Evolutionary conservation across 2,888 invertebrate genomes (phyloP), one percentile per base, ranked within the genome.

Genomic region (Diplolepis rosae): DNA sequence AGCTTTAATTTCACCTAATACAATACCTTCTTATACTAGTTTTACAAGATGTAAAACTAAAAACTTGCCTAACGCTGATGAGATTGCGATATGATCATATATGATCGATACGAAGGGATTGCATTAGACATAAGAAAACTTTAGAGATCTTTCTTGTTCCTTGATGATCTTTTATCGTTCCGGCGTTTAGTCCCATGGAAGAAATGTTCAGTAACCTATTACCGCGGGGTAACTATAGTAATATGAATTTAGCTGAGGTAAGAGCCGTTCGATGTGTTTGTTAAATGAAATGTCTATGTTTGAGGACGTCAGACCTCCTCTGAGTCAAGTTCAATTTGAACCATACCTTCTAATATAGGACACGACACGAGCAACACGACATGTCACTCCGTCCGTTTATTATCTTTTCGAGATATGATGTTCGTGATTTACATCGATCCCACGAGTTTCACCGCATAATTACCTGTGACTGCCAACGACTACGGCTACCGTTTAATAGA

Each of bases 121-220:
- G 24, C 22, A 1, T n/a, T n/a, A n/a, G n/a, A n/a, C 1, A 39
- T 11, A 24, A 39, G 61, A 24, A 39, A n/a, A 42, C 39, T 39
- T n/a, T 42, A 54, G 35, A 48, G 35, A 22, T 30, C 54, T 73
- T 56, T 56, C 70, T 39, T 61, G 27, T 61, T 35, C n/a, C 39
- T 24, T 39, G 27, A 61, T 61, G 39, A 39, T 7, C 24, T 24
- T 42, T 39, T 61, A 61, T 61, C 61, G 52, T 45, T 28, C 11
- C 42, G 13, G 42, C 39, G 24, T 15, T 66, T 28, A 51, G 45
- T 48, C 73, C 68, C 70, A 69, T 45, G 66, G 69, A 77, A 75
- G 78, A 82, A 81, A 82, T 81, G 80, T 84, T 82, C 80, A 79
- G 80, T 81, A 82, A 80, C 83, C 83, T 76, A 77, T 82, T 78